Percentiles rank a stretch among this genome's conserved stretches.
Evolutionary conservation across 2,113 vertebrate species (phyloP).

Genomic region (Mastomys natalensis): DNA sequence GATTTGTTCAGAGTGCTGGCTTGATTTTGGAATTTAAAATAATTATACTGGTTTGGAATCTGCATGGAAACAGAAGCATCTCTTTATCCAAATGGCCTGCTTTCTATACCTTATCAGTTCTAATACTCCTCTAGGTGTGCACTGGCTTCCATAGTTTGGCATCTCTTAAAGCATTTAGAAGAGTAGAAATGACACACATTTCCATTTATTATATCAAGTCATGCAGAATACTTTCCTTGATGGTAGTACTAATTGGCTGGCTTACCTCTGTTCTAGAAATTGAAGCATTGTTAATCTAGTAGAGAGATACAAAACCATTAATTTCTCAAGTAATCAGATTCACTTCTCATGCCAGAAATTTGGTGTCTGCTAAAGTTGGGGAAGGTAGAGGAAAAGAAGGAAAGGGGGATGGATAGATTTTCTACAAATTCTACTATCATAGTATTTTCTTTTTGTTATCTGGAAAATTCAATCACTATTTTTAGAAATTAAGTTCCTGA

Average conservation of each 20-base stretch:
- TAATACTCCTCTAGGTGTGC: neutral
- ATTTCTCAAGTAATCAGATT: neutral
- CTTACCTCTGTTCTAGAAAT: neutral
- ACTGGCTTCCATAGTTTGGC: neutral
- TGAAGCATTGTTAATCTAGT: neutral
- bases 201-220: neutral
- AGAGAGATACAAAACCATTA: neutral
- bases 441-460: slow-evolving; percentile 28
- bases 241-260: neutral
- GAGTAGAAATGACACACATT: neutral
- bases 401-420: neutral
- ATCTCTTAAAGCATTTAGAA: neutral
- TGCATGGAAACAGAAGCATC: neutral
- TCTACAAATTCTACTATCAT: neutral
- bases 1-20: neutral
- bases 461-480: slow-evolving; percentile 11
- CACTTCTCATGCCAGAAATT: slow-evolving; percentile 5
- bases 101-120: neutral
- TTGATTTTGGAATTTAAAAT: slow-evolving; percentile 32
- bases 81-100: neutral
- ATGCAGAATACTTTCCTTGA: neutral
- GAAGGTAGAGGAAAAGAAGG: neutral
- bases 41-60: neutral
- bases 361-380: neutral
- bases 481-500: neutral